Evolutionary conservation across 2,888 invertebrate species (phyloP), one percentile per base, ranked within the genome.

Genomic region (Sipunculus nudus): DNA sequence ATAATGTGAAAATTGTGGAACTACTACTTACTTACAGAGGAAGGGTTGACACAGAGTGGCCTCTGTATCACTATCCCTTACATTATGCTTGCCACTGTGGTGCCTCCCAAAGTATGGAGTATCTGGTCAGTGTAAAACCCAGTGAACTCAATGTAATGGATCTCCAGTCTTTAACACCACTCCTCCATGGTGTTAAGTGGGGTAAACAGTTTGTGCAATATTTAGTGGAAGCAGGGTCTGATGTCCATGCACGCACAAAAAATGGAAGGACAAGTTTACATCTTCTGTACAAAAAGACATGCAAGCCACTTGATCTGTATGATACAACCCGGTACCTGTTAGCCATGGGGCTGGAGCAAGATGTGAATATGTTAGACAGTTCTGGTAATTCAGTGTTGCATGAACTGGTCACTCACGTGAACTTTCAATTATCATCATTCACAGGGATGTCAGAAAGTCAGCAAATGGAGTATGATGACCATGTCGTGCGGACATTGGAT

Each of bases 101-200:
- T 0, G 88, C 79, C 53, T 49, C 65, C 39, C 55, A 73, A 48
- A 76, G 79, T 48, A 73, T 81, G 23, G 49, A 63, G 4, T 80
- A 79, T 65, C 76, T 79, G 41, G 67, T 79, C 3, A 59, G 68
- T n/a, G 57, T 63, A 10, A 73, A 71, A 32, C 76, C 78, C 21
- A 70, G 71, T 8, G 68, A 72, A 40, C 65, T 81, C 19, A 74
- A 80, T 59, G 57, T 65, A 13, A 59, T 68, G 23, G 73, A 76
- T 56, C 57, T 88, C 79, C 90, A 90, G 75, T 91, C 91, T 83
- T 90, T 90, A 79, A 91, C 89, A 79, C 91, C 91, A n/a, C 89
- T 91, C 60, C 89, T 91, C 80, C 89, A 90, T 76, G 85, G 91
- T 16, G 90, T 90, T 21, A 85, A 90, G 28, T 91, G 91, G 78